Evolutionary conservation across 2,113 vertebrate species (phyloP).

Genomic region (Atherinomorus stipes): DNA sequence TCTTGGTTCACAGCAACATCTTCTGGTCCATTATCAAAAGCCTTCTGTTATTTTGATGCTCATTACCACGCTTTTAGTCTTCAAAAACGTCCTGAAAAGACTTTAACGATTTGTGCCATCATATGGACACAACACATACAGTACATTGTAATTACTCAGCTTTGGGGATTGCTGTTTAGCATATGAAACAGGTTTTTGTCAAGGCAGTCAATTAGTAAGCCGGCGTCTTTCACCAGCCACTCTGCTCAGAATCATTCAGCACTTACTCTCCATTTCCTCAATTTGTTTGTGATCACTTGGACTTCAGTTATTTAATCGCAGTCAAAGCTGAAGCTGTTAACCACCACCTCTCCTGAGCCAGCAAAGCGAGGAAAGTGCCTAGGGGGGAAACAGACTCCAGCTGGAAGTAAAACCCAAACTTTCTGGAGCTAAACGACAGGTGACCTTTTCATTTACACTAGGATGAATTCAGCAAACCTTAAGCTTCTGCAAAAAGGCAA

Average conservation of each 20-base stretch:
- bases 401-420: conserved; percentile 2
- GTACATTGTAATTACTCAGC: conserved; percentile 22
- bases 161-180: conserved; percentile 41
- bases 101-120: conserved; percentile 16
- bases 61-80: conserved; percentile 21
- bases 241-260: conserved; percentile 61
- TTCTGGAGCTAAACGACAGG: neutral
- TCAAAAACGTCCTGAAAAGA: conserved; percentile 30
- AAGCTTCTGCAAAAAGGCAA: neutral
- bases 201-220: conserved; percentile 30
- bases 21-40: conserved; percentile 28
- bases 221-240: conserved; percentile 27
- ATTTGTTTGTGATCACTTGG: conserved; percentile 50
- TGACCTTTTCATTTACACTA: conserved; percentile 5
- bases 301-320: conserved; percentile 55
- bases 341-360: conserved; percentile 4
- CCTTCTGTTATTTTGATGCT: conserved; percentile 22
- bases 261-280: conserved; percentile 48
- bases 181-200: conserved; percentile 47
- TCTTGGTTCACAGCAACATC: conserved; percentile 12
- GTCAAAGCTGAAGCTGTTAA: conserved; percentile 34
- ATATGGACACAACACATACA: conserved; percentile 18
- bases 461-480: neutral
- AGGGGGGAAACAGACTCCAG: neutral
- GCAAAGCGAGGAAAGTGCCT: conserved; percentile 8